A percentile compares a stretch with the other conserved stretches of the same genome.
phyloP scores from a whole-genome alignment of 2,888 invertebrate genomes.

The Brachylomia viminalis region DNA sequence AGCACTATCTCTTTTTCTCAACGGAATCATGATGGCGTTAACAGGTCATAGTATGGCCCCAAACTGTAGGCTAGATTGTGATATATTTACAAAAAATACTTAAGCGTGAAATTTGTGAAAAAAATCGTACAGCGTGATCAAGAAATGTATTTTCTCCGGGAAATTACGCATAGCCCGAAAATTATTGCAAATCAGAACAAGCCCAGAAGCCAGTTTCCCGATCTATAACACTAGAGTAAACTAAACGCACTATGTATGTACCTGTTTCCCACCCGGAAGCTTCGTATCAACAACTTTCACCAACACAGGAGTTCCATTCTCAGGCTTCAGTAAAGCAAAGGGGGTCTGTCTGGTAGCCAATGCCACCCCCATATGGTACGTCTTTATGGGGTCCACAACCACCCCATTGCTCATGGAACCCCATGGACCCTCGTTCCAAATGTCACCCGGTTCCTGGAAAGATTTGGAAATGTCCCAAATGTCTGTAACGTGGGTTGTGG shows the following conservation, averaged over 20 bases:
- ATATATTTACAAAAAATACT: neutral
- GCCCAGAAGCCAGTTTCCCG: neutral
- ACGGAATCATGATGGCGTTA: too few relatives aligned
- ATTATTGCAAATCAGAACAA: neutral
- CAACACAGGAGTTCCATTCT: conserved; percentile 92
- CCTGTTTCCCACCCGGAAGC: conserved; percentile 87
- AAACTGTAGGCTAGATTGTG: neutral
- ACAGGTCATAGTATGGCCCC: too few relatives aligned
- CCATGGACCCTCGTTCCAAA: conserved; percentile 72
- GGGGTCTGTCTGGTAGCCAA: conserved; percentile 92
- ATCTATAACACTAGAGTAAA: neutral
- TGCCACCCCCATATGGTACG: conserved; percentile 93
- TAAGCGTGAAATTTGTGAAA: neutral
- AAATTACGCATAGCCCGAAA: neutral
- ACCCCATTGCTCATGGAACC: conserved; percentile 86
- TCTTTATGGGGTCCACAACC: conserved; percentile 93
- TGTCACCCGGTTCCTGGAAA: conserved; percentile 65
- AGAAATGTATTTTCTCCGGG: neutral
- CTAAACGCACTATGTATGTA: neutral
- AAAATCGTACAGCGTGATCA: neutral
- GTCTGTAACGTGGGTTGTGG: conserved; percentile 42
- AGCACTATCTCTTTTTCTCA: too few relatives aligned
- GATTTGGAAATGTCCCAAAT: conserved; percentile 72
- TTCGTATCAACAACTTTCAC: conserved; percentile 92
- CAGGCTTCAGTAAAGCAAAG: conserved; percentile 93